These are phyloP conservation scores for Drosophila ogumai DNA, from an alignment of 1,140 invertebrate genomes.

Conservation along the genomic window DNA sequence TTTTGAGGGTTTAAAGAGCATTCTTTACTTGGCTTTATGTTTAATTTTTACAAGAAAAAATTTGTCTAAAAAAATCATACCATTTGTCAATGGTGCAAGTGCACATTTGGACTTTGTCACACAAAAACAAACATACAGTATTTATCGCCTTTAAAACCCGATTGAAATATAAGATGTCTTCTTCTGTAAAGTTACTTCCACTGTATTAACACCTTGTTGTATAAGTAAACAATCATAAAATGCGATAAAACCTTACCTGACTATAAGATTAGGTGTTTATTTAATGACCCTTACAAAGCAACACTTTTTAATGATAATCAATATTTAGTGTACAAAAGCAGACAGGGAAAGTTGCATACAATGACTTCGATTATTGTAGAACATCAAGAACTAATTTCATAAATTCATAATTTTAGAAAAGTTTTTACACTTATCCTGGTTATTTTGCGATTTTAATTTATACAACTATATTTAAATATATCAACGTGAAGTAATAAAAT, in stretches of 20 bases:
- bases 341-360: too few species aligned
- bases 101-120: conserved; percentile 3
- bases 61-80: neutral
- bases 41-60: neutral
- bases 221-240: neutral
- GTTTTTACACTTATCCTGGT: too few species aligned
- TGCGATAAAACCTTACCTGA: neutral
- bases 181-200: neutral
- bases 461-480: too few species aligned
- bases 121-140: conserved; percentile 1
- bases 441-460: neutral
- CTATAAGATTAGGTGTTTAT: neutral
- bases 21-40: neutral
- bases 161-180: neutral
- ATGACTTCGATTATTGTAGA: neutral
- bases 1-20: neutral
- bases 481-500: too few species aligned
- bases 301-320: neutral
- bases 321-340: neutral
- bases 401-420: too few species aligned
- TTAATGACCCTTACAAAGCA: neutral
- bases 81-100: neutral
- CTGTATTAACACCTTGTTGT: neutral
- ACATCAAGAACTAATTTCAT: neutral
- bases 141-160: neutral